Evolutionary conservation across 2,113 vertebrate genomes (phyloP).

Genomic region (Pseudorasbora parva): DNA sequence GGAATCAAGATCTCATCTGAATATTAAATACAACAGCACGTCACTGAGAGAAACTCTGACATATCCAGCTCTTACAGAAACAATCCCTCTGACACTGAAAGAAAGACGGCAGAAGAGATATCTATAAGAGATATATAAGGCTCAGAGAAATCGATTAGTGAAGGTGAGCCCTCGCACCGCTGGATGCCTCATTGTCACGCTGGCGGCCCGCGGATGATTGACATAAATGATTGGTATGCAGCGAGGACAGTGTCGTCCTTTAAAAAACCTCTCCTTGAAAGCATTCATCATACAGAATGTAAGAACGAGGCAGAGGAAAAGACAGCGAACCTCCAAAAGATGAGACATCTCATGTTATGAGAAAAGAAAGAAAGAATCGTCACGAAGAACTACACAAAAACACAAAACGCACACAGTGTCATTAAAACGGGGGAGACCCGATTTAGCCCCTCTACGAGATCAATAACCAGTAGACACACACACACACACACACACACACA

Average conservation of each 20-base stretch:
- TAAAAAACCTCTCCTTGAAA: slow-evolving; percentile 2
- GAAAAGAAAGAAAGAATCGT: background rate
- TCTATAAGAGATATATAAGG: background rate
- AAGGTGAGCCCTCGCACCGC: background rate
- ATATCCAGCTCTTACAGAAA: background rate
- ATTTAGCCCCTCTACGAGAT: background rate
- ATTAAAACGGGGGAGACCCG: background rate
- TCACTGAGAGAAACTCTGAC: background rate
- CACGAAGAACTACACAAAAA: background rate
- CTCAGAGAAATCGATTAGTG: slow-evolving; percentile 4
- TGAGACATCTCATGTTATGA: background rate
- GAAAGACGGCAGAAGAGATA: background rate
- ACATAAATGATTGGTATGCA: slow-evolving; percentile 14
- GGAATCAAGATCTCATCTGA: background rate
- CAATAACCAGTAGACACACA: background rate
- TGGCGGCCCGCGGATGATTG: background rate
- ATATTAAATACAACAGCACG: background rate
- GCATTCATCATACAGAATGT: background rate
- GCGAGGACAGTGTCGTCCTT: background rate
- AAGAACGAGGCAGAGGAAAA: background rate
- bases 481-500: background rate
- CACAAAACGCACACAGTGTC: background rate
- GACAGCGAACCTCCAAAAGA: background rate
- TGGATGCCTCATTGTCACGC: slow-evolving; percentile 18
- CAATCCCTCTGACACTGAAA: background rate